These are phyloP conservation scores for Ochropleura plecta DNA, from an alignment of 2,888 invertebrate genomes.

Conservation along the genomic window DNA sequence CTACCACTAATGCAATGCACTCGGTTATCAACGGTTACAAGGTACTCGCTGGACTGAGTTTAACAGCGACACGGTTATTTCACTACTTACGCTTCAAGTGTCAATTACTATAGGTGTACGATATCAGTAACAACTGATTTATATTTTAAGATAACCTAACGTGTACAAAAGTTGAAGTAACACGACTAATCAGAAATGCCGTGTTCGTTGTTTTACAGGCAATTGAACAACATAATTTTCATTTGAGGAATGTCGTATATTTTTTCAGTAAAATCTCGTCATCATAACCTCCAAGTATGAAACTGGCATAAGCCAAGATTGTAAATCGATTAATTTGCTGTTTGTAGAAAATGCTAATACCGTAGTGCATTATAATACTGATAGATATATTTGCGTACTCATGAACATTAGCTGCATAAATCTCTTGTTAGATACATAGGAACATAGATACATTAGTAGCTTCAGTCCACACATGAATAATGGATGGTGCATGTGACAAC, in stretches of 20 bases:
- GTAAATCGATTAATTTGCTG: slow-evolving; percentile 39
- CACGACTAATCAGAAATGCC: slow-evolving; percentile 10
- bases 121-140: slow-evolving; percentile 27
- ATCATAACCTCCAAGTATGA: slow-evolving; percentile 9
- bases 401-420: slow-evolving; percentile 40
- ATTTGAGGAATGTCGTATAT: neutral
- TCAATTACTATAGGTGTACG: slow-evolving; percentile 40
- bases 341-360: slow-evolving; percentile 36
- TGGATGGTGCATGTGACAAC: slow-evolving; percentile 71
- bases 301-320: slow-evolving; percentile 46
- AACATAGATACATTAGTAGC: slow-evolving; percentile 26
- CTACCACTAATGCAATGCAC: slow-evolving; percentile 35
- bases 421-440: slow-evolving; percentile 22
- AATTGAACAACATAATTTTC: neutral
- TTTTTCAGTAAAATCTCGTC: slow-evolving; percentile 28
- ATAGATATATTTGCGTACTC: slow-evolving; percentile 44
- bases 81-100: slow-evolving; percentile 34
- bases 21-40: slow-evolving; percentile 40
- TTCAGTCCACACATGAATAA: slow-evolving; percentile 67
- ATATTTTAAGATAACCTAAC: slow-evolving; percentile 24
- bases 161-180: slow-evolving; percentile 13
- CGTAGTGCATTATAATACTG: slow-evolving; percentile 27
- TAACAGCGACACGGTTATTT: slow-evolving; percentile 58
- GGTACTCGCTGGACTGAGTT: slow-evolving; percentile 40
- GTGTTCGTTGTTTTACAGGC: slow-evolving; percentile 1